Evolutionary conservation across 2,797 vertebrate species (phyloP).

Genomic region (Rhadinocentrus ornatus): DNA sequence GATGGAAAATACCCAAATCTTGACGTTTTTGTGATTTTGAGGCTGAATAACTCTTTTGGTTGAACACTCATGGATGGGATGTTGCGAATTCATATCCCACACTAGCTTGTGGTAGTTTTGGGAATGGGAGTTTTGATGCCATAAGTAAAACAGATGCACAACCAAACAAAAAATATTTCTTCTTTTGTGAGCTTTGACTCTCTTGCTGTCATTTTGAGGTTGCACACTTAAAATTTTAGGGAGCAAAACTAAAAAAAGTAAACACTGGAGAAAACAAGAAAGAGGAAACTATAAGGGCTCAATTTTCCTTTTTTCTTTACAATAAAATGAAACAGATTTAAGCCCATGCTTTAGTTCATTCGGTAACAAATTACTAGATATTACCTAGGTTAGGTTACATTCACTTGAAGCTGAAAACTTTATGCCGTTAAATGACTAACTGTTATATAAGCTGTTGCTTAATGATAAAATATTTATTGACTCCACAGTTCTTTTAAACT

Average conservation of each 20-base stretch:
- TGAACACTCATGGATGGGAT: conserved; percentile 23
- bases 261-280: conserved; percentile 36
- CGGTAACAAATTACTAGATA: background rate
- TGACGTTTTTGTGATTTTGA: conserved; percentile 31
- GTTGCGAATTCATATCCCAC: conserved; percentile 39
- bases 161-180: conserved; percentile 30
- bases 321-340: background rate
- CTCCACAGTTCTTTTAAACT: no score
- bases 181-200: conserved; percentile 58
- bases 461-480: background rate
- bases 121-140: conserved; percentile 37
- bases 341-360: background rate
- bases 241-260: conserved; percentile 13
- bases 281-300: conserved; percentile 18
- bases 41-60: conserved; percentile 22
- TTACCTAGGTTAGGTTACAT: background rate
- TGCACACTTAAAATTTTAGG: conserved; percentile 32
- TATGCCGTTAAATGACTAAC: background rate
- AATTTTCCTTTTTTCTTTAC: background rate
- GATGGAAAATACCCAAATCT: conserved; percentile 22
- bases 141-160: conserved; percentile 52
- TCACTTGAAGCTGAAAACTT: background rate
- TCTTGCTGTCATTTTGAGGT: conserved; percentile 70
- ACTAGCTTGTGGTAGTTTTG: conserved; percentile 38
- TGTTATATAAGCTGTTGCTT: background rate